Evolutionary conservation across 2,888 invertebrate species (phyloP).

Genomic region (Acleris emargana): DNA sequence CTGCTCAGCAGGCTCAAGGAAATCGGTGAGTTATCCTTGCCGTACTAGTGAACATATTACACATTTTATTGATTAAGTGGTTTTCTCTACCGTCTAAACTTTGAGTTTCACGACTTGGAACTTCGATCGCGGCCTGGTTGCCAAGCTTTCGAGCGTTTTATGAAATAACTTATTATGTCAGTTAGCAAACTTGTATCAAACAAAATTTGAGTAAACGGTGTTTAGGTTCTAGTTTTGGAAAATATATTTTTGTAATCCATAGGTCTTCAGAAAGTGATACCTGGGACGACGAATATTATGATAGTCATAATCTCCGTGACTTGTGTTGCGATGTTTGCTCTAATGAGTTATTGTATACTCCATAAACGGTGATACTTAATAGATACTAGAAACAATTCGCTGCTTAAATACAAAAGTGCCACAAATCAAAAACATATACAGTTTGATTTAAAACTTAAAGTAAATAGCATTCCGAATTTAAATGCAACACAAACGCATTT

Average conservation of each 20-base stretch:
- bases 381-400: no score
- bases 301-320: no score
- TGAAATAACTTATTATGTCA: conserved; percentile 25
- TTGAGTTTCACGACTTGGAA: conserved; percentile 19
- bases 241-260: not conserved
- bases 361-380: no score
- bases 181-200: conserved; percentile 21
- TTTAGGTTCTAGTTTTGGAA: not conserved
- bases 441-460: no score
- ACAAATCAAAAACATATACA: no score
- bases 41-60: not conserved
- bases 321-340: no score
- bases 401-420: no score
- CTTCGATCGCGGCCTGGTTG: conserved; percentile 25
- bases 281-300: no score
- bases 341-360: no score
- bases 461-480: no score
- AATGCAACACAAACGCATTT: no score
- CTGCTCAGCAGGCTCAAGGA: conserved; percentile 84
- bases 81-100: conserved; percentile 18
- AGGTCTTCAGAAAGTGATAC: no score
- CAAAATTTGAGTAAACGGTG: conserved; percentile 13
- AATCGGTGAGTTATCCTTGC: conserved; percentile 78
- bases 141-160: conserved; percentile 35
- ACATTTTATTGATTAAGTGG: not conserved